These are phyloP conservation scores for Hypotaenidia philippensis DNA, from an alignment of 2,797 vertebrate genomes.

Conservation along the genomic window DNA sequence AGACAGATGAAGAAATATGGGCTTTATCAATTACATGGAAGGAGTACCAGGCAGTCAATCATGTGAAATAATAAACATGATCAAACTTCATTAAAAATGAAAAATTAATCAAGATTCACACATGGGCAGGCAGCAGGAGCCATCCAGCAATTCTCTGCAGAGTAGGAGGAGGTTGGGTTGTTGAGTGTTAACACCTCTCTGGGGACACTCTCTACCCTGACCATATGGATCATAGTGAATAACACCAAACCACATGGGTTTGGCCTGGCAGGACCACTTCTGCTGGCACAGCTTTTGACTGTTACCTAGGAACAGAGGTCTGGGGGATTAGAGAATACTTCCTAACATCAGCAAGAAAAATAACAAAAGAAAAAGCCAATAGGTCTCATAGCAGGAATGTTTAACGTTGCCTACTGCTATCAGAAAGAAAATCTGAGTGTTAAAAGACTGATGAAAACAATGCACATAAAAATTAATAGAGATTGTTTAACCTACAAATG, in stretches of 20 bases:
- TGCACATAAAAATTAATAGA: background rate
- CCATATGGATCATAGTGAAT: slow-evolving; percentile 89
- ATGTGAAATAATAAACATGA: slow-evolving; percentile 86
- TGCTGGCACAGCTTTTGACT: slow-evolving; percentile 87
- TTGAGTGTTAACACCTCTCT: slow-evolving; percentile 88
- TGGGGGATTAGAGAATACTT: slow-evolving; percentile 81
- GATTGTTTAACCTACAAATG: background rate
- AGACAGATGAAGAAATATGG: slow-evolving; percentile 91
- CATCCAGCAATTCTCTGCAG: slow-evolving; percentile 76
- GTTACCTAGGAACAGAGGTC: slow-evolving; percentile 92
- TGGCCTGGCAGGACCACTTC: slow-evolving; percentile 88
- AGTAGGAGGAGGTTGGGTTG: slow-evolving; percentile 81
- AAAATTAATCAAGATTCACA: slow-evolving; percentile 88
- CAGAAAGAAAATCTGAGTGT: background rate
- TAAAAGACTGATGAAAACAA: background rate
- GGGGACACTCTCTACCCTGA: slow-evolving; percentile 84
- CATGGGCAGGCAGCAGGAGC: slow-evolving; percentile 85
- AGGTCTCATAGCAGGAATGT: slow-evolving; percentile 61
- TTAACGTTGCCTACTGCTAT: slow-evolving; percentile 9
- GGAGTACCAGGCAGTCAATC: slow-evolving; percentile 84
- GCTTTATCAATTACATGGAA: slow-evolving; percentile 86
- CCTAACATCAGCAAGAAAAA: slow-evolving; percentile 76
- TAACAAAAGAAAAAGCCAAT: slow-evolving; percentile 75
- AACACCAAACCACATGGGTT: slow-evolving; percentile 86
- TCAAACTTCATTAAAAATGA: slow-evolving; percentile 89